Evolutionary conservation across 2,113 vertebrate species (phyloP), one percentile per base, ranked within the genome.

Genomic region (Saguinus imperator): DNA sequence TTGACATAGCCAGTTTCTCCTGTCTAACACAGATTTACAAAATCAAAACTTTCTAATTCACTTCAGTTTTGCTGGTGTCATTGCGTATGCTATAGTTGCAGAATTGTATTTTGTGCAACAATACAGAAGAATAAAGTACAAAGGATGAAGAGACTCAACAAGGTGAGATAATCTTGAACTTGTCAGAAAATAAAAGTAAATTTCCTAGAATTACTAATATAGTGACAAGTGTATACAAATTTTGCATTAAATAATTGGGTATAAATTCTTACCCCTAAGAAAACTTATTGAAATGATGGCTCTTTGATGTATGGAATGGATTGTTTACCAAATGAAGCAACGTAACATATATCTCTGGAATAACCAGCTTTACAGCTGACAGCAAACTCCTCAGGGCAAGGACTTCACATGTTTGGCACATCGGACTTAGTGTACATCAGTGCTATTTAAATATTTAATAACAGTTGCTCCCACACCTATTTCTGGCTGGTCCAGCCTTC

Each of bases 391-490:
- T 87, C 48, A 29, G 35, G 97, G 93, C 94, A 84, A 94, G 58
- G 91, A 97, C 95, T 97, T 97, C 82, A 96, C 91, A 50, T 73
- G 87, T 96, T 97, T 98, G 97, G 97, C 97, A 96, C 89, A 93
- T 93, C 72, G 76, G 18, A 37, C 83, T 84, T 91, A 95, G 82
- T 97, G 96, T 96, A 50, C 29, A 83, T 83, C 79, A 32, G 86
- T 64, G 43, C 91, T 92, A 8, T 85, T 64, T 95, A 97, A 96
- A 98, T 98, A 96, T 97, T 97, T 97, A 98, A 94, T 97, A 93
- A 87, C 86, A 93, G 86, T 89, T 91, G 96, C 94, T 96, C 91
- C 90, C 96, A 97, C 64, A 90, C 89, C 89, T 96, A 87, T 81
- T 95, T 80, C 91, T 96, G 91, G 86, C 57, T 64, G 64, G 43